Base-by-base conservation (phyloP, 1,140 invertebrate genomes). In the Drosophila pectinifera region DNA sequence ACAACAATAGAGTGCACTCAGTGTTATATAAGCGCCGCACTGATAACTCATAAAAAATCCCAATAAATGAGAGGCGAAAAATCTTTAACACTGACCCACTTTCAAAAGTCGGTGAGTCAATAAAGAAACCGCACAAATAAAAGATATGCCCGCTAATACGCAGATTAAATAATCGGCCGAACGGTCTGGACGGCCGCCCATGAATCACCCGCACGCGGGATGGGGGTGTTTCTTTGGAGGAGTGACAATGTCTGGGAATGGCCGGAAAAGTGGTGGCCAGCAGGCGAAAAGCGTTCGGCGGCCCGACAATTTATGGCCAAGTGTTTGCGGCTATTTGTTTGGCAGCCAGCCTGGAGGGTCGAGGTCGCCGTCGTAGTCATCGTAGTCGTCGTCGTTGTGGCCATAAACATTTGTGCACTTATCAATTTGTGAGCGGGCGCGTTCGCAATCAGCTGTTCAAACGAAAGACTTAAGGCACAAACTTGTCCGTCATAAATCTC, bases 71-170 rank as follows among this genome's bases (percentile, higher is more conserved):
- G 78, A 59, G 64, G 48, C 73, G 55, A 69, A 73, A 88, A 79
- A 86, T 86, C 84, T 88, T 86, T 86, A 86, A 83, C 82, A 86
- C 82, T 86, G 82, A 86, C 82, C 82, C 75, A 86, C 82, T 83
- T 86, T 82, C 83, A 72, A 65, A 41, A 58, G 68, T 54, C 39
- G 59, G 82, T 86, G 82, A 86, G 82, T 86, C 82, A 86, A 86
- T 86, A 86, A 82, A 86, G 69, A 88, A 86, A 86, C 82, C 83
- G 78, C 82, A 78, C 54, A 55, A 62, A 62, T 62, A 62, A 62
- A 80, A 65, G 68, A 77, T 61, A 61, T 85, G 65, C 49, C 75
- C 82, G 82, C 74, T 86, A 86, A 86, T 86, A 88, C 80, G 79
- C 62, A 88, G 82, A 86, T 86, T 86, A 86, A 86, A 88, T 86